Conservation (phyloP, 2,113 vertebrate species). For the Microcebus tavaratra region DNA sequence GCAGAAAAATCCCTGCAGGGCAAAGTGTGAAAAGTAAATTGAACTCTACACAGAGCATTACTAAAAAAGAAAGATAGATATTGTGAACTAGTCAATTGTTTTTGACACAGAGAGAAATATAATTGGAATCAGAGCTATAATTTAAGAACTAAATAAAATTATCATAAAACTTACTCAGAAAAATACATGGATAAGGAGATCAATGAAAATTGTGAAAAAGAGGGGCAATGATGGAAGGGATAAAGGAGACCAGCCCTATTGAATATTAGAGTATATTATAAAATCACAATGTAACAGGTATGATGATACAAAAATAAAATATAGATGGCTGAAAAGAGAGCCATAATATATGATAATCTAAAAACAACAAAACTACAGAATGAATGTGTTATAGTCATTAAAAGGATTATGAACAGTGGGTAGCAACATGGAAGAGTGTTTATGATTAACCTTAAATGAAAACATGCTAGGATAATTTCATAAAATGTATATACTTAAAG, state of each 20-base stretch:
- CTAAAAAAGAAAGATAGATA: background rate
- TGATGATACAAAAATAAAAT: background rate
- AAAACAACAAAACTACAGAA: background rate
- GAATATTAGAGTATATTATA: background rate
- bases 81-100: background rate
- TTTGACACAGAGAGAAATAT: background rate
- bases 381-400: background rate
- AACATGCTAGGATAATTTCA: background rate
- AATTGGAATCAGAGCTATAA: background rate
- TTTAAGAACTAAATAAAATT: conserved; percentile 4
- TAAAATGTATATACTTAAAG: background rate
- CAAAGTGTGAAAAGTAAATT: background rate
- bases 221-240: background rate
- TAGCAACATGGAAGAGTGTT: background rate
- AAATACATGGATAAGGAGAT: background rate
- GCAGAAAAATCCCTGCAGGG: background rate
- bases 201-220: background rate
- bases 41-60: background rate
- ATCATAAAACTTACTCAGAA: background rate
- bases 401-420: background rate
- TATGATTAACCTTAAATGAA: background rate
- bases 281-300: background rate
- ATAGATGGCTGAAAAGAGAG: background rate
- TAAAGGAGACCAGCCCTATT: background rate
- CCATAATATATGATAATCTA: background rate